Evolutionary conservation across 2,888 invertebrate genomes (phyloP).

Genomic region (Neoascia interrupta): DNA sequence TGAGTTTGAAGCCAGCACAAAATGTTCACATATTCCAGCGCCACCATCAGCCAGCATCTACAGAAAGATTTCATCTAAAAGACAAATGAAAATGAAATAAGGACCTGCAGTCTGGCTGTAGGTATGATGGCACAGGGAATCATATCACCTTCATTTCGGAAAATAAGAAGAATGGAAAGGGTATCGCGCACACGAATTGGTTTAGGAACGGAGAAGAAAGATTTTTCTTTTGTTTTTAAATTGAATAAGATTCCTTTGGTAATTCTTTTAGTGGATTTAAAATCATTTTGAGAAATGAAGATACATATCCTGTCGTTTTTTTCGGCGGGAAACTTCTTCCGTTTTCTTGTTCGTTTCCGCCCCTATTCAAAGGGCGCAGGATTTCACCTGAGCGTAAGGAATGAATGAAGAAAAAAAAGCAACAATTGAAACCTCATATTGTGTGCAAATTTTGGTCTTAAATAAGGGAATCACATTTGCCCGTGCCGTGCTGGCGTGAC

Average conservation of each 20-base stretch:
- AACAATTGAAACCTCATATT: conserved; percentile 9
- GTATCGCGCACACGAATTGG: conserved; percentile 41
- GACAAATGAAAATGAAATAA: conserved; percentile 54
- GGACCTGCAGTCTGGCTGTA: conserved; percentile 29
- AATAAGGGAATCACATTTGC: conserved; percentile 43
- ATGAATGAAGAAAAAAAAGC: too few relatives aligned
- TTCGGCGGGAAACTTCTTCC: neutral
- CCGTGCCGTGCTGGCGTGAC: conserved; percentile 30
- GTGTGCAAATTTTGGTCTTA: conserved; percentile 13
- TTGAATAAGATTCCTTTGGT: conserved; percentile 60
- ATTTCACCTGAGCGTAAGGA: conserved; percentile 3
- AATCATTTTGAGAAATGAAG: conserved; percentile 62
- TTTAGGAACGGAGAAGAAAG: conserved; percentile 35
- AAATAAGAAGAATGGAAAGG: neutral
- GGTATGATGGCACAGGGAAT: conserved; percentile 25
- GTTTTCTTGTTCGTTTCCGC: neutral
- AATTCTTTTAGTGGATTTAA: conserved; percentile 65
- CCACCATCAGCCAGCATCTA: conserved; percentile 1
- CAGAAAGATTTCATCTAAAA: conserved; percentile 27
- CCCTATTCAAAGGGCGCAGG: neutral
- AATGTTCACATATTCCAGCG: conserved; percentile 32
- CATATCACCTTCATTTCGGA: conserved; percentile 2
- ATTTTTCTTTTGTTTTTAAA: conserved; percentile 52
- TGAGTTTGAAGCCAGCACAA: conserved; percentile 8
- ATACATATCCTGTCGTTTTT: conserved; percentile 23